These are phyloP conservation scores for Parazoanthus swiftii DNA, from an alignment of 92 coral and sea anemone genomes.

Conservation along the genomic window DNA sequence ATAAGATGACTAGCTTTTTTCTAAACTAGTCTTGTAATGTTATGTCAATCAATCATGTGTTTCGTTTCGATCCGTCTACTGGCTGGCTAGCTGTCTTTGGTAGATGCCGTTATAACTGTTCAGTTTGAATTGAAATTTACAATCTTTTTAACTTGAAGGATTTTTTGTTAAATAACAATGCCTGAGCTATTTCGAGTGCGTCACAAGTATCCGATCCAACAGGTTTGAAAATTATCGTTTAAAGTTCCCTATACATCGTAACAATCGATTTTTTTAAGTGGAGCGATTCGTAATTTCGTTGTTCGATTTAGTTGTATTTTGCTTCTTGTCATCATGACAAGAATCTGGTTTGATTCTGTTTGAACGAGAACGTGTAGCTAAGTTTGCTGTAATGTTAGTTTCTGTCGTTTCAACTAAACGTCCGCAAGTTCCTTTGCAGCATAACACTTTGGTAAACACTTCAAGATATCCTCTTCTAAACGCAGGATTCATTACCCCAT, in stretches of 20 bases:
- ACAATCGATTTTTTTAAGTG: background rate
- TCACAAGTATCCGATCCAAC: background rate
- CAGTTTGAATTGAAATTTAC: no score
- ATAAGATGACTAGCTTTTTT: no score
- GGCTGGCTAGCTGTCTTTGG: no score
- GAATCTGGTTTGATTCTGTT: conserved; percentile 1
- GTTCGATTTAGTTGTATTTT: background rate
- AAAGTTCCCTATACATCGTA: background rate
- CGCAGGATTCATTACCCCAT: conserved; percentile 30
- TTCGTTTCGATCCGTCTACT: no score
- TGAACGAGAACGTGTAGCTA: background rate
- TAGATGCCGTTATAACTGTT: no score
- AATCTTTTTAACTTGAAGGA: no score
- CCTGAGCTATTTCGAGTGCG: background rate
- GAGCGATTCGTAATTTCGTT: background rate
- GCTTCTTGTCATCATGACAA: background rate
- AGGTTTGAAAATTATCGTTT: background rate
- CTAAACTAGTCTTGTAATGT: no score
- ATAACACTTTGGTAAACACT: conserved; percentile 5
- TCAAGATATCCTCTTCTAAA: conserved; percentile 24
- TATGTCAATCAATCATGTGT: no score
- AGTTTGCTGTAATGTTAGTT: background rate
- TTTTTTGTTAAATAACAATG: no score
- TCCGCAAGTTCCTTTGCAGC: background rate
- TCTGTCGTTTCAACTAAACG: background rate